A percentile compares a stretch with the other conserved stretches of the same genome.
Evolutionary conservation across 1,140 invertebrate genomes (phyloP).

Genomic region (Arctopsyche grandis): DNA sequence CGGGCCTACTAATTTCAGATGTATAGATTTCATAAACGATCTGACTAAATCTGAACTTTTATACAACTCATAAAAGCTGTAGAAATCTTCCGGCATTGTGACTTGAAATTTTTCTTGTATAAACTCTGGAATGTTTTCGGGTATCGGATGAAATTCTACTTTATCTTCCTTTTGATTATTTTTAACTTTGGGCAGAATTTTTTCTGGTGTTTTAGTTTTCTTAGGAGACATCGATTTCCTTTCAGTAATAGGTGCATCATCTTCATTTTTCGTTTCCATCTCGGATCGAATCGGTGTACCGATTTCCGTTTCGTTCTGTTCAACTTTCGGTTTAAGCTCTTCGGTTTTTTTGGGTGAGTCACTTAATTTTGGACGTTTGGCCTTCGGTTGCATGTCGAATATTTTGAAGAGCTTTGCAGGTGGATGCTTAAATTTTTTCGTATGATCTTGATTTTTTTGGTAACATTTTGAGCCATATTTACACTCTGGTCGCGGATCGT

Average conservation of each 20-base stretch:
- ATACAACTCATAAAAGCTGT: constrained; percentile 84
- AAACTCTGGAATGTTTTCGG: constrained; percentile 57
- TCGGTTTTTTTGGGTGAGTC: constrained; percentile 8
- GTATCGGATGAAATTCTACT: constrained; percentile 37
- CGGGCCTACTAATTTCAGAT: constrained; percentile 83
- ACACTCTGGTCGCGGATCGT: constrained; percentile 68
- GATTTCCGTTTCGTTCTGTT: not conserved
- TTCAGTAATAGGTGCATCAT: not conserved
- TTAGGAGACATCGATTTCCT: constrained; percentile 20
- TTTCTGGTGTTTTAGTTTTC: not conserved
- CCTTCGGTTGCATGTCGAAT: constrained; percentile 51
- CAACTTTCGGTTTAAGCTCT: not conserved
- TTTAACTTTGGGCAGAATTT: not conserved
- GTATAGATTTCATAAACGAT: constrained; percentile 73
- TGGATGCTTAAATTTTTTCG: constrained; percentile 81
- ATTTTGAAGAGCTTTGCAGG: constrained; percentile 59
- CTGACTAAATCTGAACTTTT: constrained; percentile 66
- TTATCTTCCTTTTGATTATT: not conserved
- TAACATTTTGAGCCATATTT: constrained; percentile 86
- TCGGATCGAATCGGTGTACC: not conserved
- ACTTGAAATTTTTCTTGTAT: constrained; percentile 83
- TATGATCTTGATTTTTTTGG: constrained; percentile 83
- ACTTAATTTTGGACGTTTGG: constrained; percentile 47
- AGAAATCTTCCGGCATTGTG: constrained; percentile 91
- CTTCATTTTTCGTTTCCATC: not conserved